These are phyloP conservation scores for Tokudaia muenninki DNA, from an alignment of 2,797 vertebrate genomes.

Conservation along the genomic window DNA sequence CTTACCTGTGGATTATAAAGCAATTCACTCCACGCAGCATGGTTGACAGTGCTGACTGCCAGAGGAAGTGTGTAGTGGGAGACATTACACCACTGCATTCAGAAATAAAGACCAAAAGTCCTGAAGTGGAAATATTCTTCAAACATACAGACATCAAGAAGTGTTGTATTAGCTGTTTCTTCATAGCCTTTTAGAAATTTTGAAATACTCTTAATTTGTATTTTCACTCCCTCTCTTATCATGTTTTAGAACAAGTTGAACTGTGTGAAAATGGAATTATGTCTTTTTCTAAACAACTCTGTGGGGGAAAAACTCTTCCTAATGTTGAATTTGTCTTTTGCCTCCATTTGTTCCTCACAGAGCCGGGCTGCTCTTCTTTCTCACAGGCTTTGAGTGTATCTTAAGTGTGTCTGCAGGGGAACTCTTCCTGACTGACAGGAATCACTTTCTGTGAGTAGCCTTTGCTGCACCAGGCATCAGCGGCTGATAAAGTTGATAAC, in stretches of 20 bases:
- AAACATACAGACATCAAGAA: not conserved
- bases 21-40: not conserved
- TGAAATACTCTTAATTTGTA: too few species aligned
- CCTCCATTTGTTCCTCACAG: slow-evolving; percentile 83
- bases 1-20: not conserved
- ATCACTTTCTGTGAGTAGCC: slow-evolving; percentile 93
- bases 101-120: too few species aligned
- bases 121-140: too few species aligned
- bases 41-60: too few species aligned
- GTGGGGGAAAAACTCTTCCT: rapidly evolving
- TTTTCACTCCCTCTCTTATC: too few species aligned
- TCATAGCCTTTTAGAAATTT: too few species aligned
- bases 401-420: slow-evolving; percentile 93
- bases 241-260: too few species aligned
- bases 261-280: too few species aligned
- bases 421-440: slow-evolving; percentile 93
- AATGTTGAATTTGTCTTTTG: not conserved
- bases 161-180: too few species aligned
- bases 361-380: slow-evolving; percentile 94
- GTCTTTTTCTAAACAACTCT: too few species aligned
- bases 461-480: not conserved
- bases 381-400: slow-evolving; percentile 95
- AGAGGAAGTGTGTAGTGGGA: not conserved
- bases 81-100: not conserved
- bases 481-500: not conserved